Conservation (phyloP, 2,113 vertebrate species). For the Aptenodytes forsteri region DNA sequence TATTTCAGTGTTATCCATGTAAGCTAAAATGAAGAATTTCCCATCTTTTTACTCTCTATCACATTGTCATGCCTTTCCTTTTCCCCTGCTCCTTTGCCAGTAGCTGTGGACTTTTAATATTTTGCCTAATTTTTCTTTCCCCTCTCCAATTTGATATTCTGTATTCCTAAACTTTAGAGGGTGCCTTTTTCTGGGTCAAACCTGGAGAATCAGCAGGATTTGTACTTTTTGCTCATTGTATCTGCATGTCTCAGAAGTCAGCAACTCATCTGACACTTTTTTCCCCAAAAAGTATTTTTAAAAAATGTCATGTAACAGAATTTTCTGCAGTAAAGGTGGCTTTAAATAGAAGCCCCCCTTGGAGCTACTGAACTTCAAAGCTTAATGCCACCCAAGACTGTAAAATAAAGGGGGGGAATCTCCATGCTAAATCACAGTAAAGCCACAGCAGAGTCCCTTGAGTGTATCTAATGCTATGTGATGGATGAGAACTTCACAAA, state of each 20-base stretch:
- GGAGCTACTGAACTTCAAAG: background rate
- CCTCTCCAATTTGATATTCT: background rate
- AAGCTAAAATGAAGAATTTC: background rate
- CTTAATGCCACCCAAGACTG: background rate
- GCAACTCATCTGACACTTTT: background rate
- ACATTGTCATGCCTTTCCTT: background rate
- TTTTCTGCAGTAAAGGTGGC: background rate
- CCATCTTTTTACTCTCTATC: background rate
- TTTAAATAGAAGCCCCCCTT: background rate
- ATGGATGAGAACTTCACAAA: conserved; percentile 12
- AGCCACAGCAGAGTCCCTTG: background rate
- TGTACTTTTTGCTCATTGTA: background rate
- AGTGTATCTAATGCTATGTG: background rate
- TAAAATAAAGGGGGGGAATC: background rate
- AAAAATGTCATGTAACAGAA: background rate
- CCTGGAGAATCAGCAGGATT: background rate
- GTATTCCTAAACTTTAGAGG: background rate
- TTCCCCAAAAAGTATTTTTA: background rate
- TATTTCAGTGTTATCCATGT: background rate
- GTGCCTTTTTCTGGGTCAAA: background rate
- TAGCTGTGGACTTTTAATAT: background rate
- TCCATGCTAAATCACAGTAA: background rate
- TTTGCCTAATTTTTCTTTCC: background rate
- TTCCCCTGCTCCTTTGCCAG: background rate
- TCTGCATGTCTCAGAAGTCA: background rate